phyloP scores from a whole-genome alignment of 2,797 vertebrate genomes.

The Stomatorhinus walkeri region DNA sequence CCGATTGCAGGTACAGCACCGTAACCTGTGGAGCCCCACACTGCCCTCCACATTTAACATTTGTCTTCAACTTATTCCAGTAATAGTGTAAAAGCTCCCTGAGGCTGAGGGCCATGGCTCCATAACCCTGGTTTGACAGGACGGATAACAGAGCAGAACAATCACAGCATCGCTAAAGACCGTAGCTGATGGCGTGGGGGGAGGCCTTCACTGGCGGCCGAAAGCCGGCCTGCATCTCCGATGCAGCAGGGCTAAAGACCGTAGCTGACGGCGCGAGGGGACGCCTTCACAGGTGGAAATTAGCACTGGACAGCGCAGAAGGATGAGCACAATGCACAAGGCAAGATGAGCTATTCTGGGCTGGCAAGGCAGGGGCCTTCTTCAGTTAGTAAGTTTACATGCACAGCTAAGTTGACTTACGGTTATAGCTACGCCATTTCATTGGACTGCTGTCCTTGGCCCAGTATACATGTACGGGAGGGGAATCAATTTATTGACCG shows the following conservation, averaged over 20 bases:
- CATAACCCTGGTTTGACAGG: background rate
- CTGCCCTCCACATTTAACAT: background rate
- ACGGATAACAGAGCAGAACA: background rate
- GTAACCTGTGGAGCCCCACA: background rate
- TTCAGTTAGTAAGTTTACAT: background rate
- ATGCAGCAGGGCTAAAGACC: background rate
- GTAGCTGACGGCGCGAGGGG: background rate
- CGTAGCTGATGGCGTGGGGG: background rate
- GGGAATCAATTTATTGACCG: background rate
- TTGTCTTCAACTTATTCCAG: background rate
- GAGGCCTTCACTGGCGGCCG: background rate
- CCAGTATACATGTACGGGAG: background rate
- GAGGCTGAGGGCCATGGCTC: background rate
- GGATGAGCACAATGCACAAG: background rate
- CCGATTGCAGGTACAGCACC: background rate
- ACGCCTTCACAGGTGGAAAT: background rate
- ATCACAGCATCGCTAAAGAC: background rate
- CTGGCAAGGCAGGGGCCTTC: too few species aligned
- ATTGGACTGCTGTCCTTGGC: background rate
- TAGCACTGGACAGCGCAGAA: background rate
- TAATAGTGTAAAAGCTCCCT: background rate
- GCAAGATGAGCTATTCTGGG: background rate
- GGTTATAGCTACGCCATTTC: background rate
- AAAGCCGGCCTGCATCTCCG: background rate
- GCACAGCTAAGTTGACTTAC: background rate